Percentiles rank a stretch among this genome's conserved stretches.
These are phyloP conservation scores for Tapirus terrestris DNA, from an alignment of 2,113 vertebrate species.

Conservation along the genomic window DNA sequence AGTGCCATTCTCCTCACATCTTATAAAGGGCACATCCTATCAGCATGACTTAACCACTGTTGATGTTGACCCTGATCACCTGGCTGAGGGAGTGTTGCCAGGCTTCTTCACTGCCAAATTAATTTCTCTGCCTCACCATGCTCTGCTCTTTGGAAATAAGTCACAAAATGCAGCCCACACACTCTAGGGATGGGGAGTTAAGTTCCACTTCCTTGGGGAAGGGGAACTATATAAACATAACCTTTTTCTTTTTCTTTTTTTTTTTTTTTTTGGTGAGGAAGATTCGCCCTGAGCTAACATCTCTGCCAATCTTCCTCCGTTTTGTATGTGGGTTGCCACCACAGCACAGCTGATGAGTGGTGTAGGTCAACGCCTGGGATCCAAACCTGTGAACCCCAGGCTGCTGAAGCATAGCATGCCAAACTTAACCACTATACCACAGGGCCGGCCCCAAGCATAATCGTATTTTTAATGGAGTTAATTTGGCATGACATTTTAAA, in stretches of 20 bases:
- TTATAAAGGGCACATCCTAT: background rate
- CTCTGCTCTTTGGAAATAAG: background rate
- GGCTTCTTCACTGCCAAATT: no score
- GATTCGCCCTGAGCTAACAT: no score
- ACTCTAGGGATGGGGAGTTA: no score
- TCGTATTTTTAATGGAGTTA: background rate
- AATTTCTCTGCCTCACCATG: background rate
- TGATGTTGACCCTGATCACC: background rate
- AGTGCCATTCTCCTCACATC: background rate
- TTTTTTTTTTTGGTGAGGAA: no score
- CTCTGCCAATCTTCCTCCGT: no score
- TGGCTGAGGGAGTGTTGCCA: background rate
- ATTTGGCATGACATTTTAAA: background rate
- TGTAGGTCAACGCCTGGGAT: no score
- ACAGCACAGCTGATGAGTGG: no score
- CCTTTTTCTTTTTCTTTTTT: background rate
- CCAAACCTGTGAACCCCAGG: no score
- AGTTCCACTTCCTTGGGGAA: background rate
- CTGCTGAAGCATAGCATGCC: no score
- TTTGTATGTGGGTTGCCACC: no score
- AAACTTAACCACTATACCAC: no score
- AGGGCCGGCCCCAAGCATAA: no score
- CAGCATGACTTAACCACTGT: accelerated
- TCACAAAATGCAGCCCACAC: background rate
- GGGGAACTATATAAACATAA: background rate